A percentile compares a stretch with the other conserved stretches of the same genome.
These are phyloP conservation scores for Ia io DNA, from an alignment of 2,113 vertebrate genomes.

Conservation along the genomic window DNA sequence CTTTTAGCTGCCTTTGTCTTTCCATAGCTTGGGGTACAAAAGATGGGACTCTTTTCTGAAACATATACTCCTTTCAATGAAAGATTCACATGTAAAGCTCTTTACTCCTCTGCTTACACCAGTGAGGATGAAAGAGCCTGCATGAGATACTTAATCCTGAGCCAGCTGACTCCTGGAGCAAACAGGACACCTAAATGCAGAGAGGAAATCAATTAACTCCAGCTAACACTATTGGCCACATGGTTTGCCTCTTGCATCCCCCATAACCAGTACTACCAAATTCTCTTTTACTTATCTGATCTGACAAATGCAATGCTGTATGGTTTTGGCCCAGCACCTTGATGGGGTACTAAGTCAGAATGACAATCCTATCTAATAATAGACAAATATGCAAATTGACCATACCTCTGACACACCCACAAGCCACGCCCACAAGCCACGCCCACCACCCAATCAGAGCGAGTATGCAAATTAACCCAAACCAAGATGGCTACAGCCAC, in stretches of 20 bases:
- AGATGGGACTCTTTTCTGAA: neutral
- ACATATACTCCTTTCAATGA: constrained; percentile 24
- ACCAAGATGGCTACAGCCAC: too few relatives aligned
- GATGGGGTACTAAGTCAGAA: neutral
- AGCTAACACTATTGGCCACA: neutral
- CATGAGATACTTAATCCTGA: neutral
- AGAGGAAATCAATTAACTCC: neutral
- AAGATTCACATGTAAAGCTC: neutral
- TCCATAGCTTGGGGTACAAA: constrained; percentile 32
- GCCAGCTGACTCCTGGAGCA: neutral
- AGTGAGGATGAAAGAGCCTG: neutral
- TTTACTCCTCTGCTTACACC: neutral
- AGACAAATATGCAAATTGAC: too few relatives aligned
- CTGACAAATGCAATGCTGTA: neutral
- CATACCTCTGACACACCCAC: too few relatives aligned
- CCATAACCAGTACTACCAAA: neutral
- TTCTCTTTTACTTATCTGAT: constrained; percentile 8
- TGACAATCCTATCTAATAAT: too few relatives aligned
- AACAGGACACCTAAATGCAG: neutral
- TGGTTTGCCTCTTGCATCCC: neutral
- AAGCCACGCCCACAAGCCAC: too few relatives aligned
- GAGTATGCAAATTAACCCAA: too few relatives aligned
- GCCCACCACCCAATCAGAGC: too few relatives aligned
- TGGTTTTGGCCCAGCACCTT: neutral
- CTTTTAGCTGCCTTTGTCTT: constrained; percentile 38